Conservation (phyloP, 2,797 vertebrate species). For the Melanogrammus aeglefinus region DNA sequence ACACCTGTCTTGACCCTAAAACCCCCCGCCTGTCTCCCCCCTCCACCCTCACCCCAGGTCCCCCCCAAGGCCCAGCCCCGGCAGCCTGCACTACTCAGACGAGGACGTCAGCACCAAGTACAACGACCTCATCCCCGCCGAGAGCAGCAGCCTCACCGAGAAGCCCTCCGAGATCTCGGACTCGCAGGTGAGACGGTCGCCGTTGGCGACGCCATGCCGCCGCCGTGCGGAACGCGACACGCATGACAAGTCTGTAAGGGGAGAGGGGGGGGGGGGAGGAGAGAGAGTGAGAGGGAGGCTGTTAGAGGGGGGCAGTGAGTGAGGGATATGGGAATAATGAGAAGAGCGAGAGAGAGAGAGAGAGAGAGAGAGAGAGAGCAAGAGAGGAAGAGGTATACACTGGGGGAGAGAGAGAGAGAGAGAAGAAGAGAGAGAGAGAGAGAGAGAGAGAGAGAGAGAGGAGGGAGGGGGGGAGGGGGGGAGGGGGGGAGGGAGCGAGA, state of each 20-base stretch:
- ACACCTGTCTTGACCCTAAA: no score
- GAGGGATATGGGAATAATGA: no score
- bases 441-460: no score
- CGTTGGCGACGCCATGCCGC: background rate
- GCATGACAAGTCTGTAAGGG: background rate
- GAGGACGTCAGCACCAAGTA: conserved; percentile 95
- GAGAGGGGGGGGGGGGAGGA: conserved; percentile 16
- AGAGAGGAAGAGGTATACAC: no score
- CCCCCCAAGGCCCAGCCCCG: conserved; percentile 91
- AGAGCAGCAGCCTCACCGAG: conserved; percentile 96
- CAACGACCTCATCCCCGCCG: conserved; percentile 92
- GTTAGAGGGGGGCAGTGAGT: background rate
- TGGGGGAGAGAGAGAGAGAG: background rate
- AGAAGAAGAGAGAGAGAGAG: background rate
- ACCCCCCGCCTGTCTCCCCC: background rate
- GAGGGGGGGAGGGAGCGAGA: no score
- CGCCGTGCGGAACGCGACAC: no score
- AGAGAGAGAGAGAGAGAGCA: background rate
- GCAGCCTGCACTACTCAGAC: conserved; percentile 94
- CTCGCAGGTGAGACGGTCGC: conserved; percentile 82
- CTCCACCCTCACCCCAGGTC: conserved; percentile 70
- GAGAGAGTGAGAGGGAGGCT: background rate
- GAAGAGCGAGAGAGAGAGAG: background rate
- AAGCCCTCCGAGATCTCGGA: conserved; percentile 95
- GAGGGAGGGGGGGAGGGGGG: background rate